phyloP scores from a whole-genome alignment of 2,888 invertebrate genomes.

The Drosophila prostipennis region DNA sequence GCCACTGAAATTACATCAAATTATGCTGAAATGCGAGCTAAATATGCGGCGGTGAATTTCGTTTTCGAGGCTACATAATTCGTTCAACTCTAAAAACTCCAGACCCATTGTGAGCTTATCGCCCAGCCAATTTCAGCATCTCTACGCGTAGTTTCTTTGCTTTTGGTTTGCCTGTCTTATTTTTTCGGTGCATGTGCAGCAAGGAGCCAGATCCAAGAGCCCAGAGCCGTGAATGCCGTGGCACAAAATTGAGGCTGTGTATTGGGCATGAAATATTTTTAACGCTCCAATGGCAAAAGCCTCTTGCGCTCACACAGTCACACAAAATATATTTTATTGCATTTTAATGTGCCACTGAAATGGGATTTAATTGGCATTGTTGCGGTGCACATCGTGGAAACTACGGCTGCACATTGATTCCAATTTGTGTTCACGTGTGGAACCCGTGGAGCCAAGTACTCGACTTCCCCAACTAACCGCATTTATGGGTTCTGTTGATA shows the following conservation, averaged over 20 bases:
- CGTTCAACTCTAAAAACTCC: constrained; percentile 42
- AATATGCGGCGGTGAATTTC: constrained; percentile 58
- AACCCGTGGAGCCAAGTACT: background rate
- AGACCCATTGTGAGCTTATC: constrained; percentile 55
- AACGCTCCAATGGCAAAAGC: constrained; percentile 58
- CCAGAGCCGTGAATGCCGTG: constrained; percentile 6
- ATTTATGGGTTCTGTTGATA: background rate
- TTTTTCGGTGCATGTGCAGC: constrained; percentile 55
- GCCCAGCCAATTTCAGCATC: constrained; percentile 51
- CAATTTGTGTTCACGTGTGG: constrained; percentile 16
- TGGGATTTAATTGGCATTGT: constrained; percentile 78
- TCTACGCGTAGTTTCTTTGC: constrained; percentile 57
- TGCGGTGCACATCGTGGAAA: constrained; percentile 54
- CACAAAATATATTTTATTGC: constrained; percentile 65
- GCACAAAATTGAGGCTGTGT: constrained; percentile 20
- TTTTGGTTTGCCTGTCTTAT: constrained; percentile 1
- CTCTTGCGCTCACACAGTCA: constrained; percentile 20
- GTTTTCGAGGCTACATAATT: constrained; percentile 53
- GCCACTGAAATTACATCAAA: constrained; percentile 73
- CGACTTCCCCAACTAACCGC: background rate
- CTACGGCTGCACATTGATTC: constrained; percentile 31
- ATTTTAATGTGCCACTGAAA: constrained; percentile 79
- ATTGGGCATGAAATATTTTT: constrained; percentile 70
- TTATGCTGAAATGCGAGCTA: constrained; percentile 77
- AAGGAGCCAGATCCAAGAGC: constrained; percentile 33